Evolutionary conservation across 2,888 invertebrate genomes (phyloP), one percentile per base, ranked within the genome.

Genomic region (Lithosia quadra): DNA sequence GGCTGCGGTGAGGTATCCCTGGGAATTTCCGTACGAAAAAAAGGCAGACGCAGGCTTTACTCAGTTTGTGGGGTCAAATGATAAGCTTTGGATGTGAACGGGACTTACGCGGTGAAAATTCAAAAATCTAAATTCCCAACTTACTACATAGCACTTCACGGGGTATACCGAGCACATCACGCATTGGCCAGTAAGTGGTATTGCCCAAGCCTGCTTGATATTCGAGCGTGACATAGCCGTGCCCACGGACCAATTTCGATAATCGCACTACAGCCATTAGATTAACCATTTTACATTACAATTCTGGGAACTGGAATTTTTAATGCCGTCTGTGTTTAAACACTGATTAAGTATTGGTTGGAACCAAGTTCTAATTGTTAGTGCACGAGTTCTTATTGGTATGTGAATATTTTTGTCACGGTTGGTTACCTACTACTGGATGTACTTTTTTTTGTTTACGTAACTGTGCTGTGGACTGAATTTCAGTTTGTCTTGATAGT

Each of bases 211-310:
- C 90, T 90, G 87, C 79, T 93, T 92, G 90, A 91, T 91, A 92
- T 92, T 92, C 93, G 91, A 86, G 75, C 94, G 94, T 92, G 92
- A 92, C 91, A 91, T 86, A 84, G 86, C 90, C 87, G 80, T 85
- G 85, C 86, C 89, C 86, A 79, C 86, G 86, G 90, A 85, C 90
- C 94, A 92, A 94, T 94, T 94, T 92, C 90, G 78, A 86, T 93
- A 94, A 95, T 94, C 91, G 86, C 85, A 89, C 88, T 86, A 86
- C 82, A 83, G 81, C 88, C 84, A 92, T 93, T 91, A 92, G 89
- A 93, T 93, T 92, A 91, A 88, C 85, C 88, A 88, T 90, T 92
- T 92, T 93, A 92, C 92, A 92, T 93, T 89, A 90, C 92, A 90
- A 92, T 91, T 91, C 91, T 94, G 94, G 93, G 94, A 94, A 94